phyloP scores from a whole-genome alignment of 23 tunicate genomes.

The Diplosoma virens region DNA sequence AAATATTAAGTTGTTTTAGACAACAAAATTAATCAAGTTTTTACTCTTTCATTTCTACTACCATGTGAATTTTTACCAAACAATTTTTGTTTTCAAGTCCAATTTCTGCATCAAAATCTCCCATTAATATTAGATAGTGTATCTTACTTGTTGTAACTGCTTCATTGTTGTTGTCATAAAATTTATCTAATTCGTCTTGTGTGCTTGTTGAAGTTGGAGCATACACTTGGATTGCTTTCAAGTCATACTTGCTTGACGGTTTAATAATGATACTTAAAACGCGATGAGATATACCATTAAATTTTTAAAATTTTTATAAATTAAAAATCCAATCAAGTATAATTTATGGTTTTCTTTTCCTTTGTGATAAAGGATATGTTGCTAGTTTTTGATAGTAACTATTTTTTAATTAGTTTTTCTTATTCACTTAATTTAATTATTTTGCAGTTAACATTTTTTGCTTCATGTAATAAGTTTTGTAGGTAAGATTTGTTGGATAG shows the following conservation, averaged over 20 bases:
- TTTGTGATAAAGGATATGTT: constrained; percentile 4
- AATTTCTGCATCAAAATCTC: constrained; percentile 18
- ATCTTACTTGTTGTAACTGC: neutral
- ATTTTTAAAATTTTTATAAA: neutral
- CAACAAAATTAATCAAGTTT: constrained; percentile 4
- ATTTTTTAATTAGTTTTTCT: too few relatives aligned
- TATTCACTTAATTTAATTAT: too few relatives aligned
- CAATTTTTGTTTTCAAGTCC: neutral
- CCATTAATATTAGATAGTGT: constrained; percentile 8
- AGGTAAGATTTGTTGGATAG: too few relatives aligned
- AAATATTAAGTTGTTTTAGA: neutral
- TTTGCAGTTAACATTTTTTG: too few relatives aligned
- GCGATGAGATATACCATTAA: neutral
- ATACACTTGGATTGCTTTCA: constrained; percentile 1
- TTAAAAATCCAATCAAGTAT: neutral
- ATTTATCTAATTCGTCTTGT: neutral
- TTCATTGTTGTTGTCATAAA: constrained; percentile 9
- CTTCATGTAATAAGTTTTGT: too few relatives aligned
- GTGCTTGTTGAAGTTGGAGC: constrained; percentile 10
- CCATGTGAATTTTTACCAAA: neutral
- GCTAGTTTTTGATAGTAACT: neutral
- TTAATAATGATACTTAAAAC: neutral
- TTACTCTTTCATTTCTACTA: constrained; percentile 1
- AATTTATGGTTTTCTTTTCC: constrained; percentile 3
- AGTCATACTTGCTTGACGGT: neutral